Base-by-base conservation (phyloP, 1,140 invertebrate species). In the Bursaphelenchus mucronatus region DNA sequence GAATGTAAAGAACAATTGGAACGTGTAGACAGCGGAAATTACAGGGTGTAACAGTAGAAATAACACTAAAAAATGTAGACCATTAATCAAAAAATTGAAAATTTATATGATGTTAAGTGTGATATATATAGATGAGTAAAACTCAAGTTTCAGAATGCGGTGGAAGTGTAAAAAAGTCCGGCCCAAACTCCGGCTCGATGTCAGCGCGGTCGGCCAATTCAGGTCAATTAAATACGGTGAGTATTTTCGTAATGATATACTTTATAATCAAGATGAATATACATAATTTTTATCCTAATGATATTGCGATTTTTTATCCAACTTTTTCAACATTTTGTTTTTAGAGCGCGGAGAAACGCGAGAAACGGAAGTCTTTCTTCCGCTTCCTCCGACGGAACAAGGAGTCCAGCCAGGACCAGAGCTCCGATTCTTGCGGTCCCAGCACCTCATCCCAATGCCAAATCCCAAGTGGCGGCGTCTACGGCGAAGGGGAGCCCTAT, bases 311-410 rank as follows among this genome's bases (percentile, higher is more conserved):
- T 49, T 49, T 49, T n/a, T 6, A n/a, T 49, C 47, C 19, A 49
- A 49, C 1, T 19, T 19, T 49, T 49, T 1, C 13, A n/a, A 30
- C 30, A 41, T 44, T 50, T 44, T 44, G 11, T n/a, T 43, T 59
- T n/a, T 9, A 59, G 57, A 59, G 57, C 41, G 30, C 13, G 11
- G 57, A 59, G 11, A 59, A 59, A 50, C 57, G 57, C 19, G 40
- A 40, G 40, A 59, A 59, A 43, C 57, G 57, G 11, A 59, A 59
- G 40, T 59, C 57, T 19, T 59, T 59, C 30, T 59, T 59, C 30
- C 13, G 40, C 2, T 59, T 59, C 41, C 57, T 59, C 41, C 57
- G 57, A 1, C 57, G 57, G 10, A 59, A 59, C 57, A 59, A 59
- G 40, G 57, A 59, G 41, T 39, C 57, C 11, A 59, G 13, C 41